A percentile compares a stretch with the other conserved stretches of the same genome.
These are phyloP conservation scores for Oostethus manadensis DNA, from an alignment of 2,113 vertebrate species.

Conservation along the genomic window DNA sequence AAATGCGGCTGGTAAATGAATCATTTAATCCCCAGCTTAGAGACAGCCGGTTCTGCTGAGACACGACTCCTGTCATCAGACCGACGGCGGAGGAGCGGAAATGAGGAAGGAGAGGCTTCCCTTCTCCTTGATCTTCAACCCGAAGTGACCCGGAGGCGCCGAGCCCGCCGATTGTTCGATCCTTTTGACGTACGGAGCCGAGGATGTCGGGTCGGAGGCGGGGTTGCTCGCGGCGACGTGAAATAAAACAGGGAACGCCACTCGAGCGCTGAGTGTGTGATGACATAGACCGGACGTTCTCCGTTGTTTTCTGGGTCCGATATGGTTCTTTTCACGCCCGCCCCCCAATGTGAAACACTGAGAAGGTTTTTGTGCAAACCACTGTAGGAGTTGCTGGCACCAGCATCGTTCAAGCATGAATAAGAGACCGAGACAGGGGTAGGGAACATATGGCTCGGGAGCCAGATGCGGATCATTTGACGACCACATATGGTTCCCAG, in stretches of 20 bases:
- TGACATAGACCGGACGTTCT: too few species aligned
- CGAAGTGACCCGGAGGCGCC: conserved; percentile 47
- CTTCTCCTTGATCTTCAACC: conserved; percentile 15
- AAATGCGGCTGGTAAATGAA: conserved; percentile 59
- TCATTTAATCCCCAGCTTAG: conserved; percentile 61
- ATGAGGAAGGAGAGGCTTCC: conserved; percentile 25
- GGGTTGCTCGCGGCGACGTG: conserved; percentile 3
- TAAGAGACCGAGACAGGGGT: too few species aligned
- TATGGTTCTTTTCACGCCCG: too few species aligned
- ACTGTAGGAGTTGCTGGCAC: too few species aligned
- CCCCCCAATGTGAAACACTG: too few species aligned
- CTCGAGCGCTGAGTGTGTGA: not conserved
- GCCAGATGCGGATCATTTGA: too few species aligned
- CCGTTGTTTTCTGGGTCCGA: too few species aligned
- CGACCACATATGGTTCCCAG: too few species aligned
- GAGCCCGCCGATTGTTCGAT: conserved; percentile 47
- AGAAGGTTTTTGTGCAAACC: too few species aligned
- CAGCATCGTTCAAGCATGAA: too few species aligned
- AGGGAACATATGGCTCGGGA: too few species aligned
- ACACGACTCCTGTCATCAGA: conserved; percentile 24
- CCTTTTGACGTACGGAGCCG: conserved; percentile 44
- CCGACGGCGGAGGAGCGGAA: conserved; percentile 9
- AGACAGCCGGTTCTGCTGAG: conserved; percentile 55
- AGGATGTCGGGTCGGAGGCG: conserved; percentile 26
- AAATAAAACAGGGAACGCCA: conserved; percentile 21